A percentile compares a stretch with the other conserved stretches of the same genome.
Conservation (phyloP, 2,797 vertebrate species). For the Brachyrhaphis roseni region DNA sequence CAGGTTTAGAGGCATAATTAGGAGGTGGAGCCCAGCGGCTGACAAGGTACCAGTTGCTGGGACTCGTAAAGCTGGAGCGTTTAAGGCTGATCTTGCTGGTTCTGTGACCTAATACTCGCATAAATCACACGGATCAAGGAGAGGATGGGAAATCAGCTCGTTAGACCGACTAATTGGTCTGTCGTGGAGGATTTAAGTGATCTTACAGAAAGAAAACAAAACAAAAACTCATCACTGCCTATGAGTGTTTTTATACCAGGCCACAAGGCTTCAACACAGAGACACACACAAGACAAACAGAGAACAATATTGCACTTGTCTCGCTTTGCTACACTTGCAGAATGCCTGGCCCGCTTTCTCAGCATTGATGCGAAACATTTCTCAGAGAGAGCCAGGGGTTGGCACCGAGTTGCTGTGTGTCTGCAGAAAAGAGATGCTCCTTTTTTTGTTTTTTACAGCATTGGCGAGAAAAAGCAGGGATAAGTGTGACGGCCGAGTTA, state of each 20-base stretch:
- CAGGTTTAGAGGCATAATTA: constrained; percentile 50
- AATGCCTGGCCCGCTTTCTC: constrained; percentile 75
- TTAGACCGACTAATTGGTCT: constrained; percentile 50
- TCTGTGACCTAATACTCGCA: constrained; percentile 52
- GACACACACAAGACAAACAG: neutral
- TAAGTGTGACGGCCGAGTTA: constrained; percentile 11
- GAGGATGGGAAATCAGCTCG: constrained; percentile 38
- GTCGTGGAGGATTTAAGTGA: constrained; percentile 46
- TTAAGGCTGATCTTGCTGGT: constrained; percentile 23
- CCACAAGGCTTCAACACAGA: neutral
- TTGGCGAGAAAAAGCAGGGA: constrained; percentile 31
- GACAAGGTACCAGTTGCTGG: constrained; percentile 43
- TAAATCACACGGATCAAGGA: constrained; percentile 56
- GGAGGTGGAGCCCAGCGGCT: constrained; percentile 11
- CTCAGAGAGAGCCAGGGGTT: constrained; percentile 45
- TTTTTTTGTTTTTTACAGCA: neutral
- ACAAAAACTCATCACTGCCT: constrained; percentile 13
- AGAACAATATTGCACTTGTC: constrained; percentile 64
- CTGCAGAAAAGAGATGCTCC: constrained; percentile 12
- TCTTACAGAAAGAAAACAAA: constrained; percentile 24
- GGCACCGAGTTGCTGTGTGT: constrained; percentile 35
- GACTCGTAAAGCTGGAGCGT: constrained; percentile 11
- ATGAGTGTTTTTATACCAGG: neutral
- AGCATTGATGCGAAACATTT: constrained; percentile 64
- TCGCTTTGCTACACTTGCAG: constrained; percentile 70